Base-by-base conservation (phyloP, 2,797 vertebrate genomes). In the Heterohyrax brucei region DNA sequence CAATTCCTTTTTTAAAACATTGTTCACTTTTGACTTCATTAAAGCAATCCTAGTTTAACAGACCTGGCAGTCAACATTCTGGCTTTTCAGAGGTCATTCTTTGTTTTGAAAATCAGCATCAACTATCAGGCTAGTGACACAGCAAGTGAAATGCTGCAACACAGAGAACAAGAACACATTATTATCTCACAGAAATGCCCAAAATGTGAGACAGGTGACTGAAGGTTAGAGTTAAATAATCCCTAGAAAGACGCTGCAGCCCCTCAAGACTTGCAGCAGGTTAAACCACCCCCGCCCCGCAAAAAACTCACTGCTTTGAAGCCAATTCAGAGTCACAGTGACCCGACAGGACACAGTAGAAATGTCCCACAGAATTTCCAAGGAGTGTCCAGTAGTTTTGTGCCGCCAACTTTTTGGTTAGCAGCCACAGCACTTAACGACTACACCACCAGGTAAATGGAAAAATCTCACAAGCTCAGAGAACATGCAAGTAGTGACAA, bases 91-190 rank as follows among this genome's bases (percentile, higher is more conserved):
- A 93, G 50, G 48, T 62, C 66, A 82, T 33, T 53, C 84, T 96
- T 77, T 56, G 21, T 90, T 94, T 85, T 95, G 80, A 68, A 89
- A 94, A 91, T 59, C 72, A 21, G 66, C 53, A 73, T 39, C 24
- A 64, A 53, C 46, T 44, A 44, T 48, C 6, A 53, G 3, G 18
- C 61, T 14, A 4, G 19, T 26, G 44, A 87, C 46, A 83, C 9
- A 18, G 18, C 3, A 75, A 44, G 30, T 39, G 30, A 93, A 88
- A 86, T 0, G 10, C 16, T 16, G 6, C 0, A 61, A 84, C 73
- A 72, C 28, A 73, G 86, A n/a, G 59, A 90, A 82, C 26, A 72
- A 79, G 46, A 64, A 78, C 46, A 26, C 21, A 53, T 39, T 28
- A 12, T 33, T 64, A 30, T 89, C 76, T 85, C 78, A 64, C 46